Base-by-base conservation (phyloP, 2,888 invertebrate species). In the Phortica okadai region DNA sequence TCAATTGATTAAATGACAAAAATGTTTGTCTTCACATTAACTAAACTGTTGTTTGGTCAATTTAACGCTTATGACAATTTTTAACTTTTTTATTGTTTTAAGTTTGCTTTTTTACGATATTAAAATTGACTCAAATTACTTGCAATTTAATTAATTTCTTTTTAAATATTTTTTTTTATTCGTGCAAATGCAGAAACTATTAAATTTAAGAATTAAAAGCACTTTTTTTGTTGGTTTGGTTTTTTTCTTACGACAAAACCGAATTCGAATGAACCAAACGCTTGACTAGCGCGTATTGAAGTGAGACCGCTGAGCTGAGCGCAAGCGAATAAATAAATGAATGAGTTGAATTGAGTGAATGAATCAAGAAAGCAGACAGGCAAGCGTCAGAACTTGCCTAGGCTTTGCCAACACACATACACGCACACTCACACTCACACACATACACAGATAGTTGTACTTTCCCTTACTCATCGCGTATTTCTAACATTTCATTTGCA, bases 281-380 rank as follows among this genome's bases (percentile, higher is more conserved):
- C 50, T 45, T 45, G 16, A 45, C 21, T 45, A 10, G 69, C 69
- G 69, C 16, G 21, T 45, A 45, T 42, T 21, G 50, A 69, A 69
- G 45, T 69, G 69, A 44, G 66, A 21, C 69, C 41, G 5, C 41
- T 45, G 21, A 45, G 69, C 69, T 69, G 21, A 69, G 45, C 44
- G 69, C 21, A 45, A 45, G 21, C 50, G 69, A 50, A 50, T 45
- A 21, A 45, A 69, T 69, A 25, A 69, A 69, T 21, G 14, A 42
- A 69, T 42, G 2, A 45, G 66, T 33, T 16, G 69, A 69, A 33
- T 1, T 69, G 69, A 45, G n/a, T 69, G 69, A 44, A 50, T 69
- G 69, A 69, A 69, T 69, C 44, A 66, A 66, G 21, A n/a, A 45
- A n/a, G 44, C n/a, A 8, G n/a, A 21, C 44, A 69, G 25, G 21